Evolutionary conservation across 1,140 invertebrate genomes (phyloP).

Genomic region (Caligus rogercresseyi): DNA sequence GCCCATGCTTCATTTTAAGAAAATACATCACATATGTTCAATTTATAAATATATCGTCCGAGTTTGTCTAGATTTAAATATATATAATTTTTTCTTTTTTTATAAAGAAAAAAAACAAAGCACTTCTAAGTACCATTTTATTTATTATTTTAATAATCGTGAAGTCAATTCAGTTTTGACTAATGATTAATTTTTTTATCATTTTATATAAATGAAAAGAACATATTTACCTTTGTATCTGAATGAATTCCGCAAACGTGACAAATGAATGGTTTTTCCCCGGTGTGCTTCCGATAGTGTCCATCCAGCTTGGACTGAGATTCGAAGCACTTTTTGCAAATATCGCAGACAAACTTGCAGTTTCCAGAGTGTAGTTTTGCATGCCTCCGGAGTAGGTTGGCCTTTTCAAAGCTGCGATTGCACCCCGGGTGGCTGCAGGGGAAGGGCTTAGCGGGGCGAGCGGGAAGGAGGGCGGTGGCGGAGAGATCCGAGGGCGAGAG

Average conservation of each 20-base stretch:
- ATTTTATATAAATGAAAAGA: background rate
- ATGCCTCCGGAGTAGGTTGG: slow-evolving; percentile 12
- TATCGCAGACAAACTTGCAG: slow-evolving; percentile 24
- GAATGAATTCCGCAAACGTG: slow-evolving; percentile 29
- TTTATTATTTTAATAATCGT: no score
- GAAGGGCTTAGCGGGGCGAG: background rate
- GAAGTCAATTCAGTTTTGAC: no score
- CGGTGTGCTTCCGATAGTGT: slow-evolving; percentile 32
- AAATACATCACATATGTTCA: no score
- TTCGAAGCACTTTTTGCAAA: slow-evolving; percentile 28
- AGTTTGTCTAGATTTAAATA: no score
- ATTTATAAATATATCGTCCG: no score
- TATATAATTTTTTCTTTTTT: no score
- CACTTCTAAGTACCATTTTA: no score
- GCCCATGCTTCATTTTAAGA: no score
- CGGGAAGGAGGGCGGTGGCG: slow-evolving; percentile 1
- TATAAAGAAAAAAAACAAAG: no score
- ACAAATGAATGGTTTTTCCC: slow-evolving; percentile 33
- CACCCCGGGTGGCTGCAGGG: background rate
- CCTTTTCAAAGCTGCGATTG: slow-evolving; percentile 10
- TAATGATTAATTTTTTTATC: no score
- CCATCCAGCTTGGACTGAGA: slow-evolving; percentile 24
- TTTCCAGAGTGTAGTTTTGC: slow-evolving; percentile 15
- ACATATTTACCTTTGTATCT: slow-evolving; percentile 16
- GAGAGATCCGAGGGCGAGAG: background rate